These are phyloP conservation scores for Pandemis corylana DNA, from an alignment of 2,888 invertebrate species.

Conservation along the genomic window DNA sequence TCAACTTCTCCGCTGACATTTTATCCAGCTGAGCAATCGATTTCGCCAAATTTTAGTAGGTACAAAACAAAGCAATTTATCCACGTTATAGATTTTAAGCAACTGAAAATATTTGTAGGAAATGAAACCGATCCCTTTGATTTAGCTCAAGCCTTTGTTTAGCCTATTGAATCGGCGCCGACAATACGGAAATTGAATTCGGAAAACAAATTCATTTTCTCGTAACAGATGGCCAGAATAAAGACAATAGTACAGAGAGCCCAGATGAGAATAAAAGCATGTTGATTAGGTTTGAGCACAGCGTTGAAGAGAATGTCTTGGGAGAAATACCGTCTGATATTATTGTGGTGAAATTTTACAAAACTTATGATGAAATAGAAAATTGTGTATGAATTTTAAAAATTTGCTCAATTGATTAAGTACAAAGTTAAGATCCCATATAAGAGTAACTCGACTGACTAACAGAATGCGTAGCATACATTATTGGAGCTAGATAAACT, in stretches of 20 bases:
- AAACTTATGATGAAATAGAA: constrained; percentile 18
- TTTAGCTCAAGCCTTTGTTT: constrained; percentile 47
- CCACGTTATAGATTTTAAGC: constrained; percentile 37
- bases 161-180: constrained; percentile 45
- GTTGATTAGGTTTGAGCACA: constrained; percentile 38
- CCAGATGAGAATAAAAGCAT: constrained; percentile 38
- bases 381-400: not conserved
- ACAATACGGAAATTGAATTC: constrained; percentile 49
- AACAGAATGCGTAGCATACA: too few relatives aligned
- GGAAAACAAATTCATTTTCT: constrained; percentile 50
- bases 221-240: constrained; percentile 49
- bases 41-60: constrained; percentile 16
- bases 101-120: constrained; percentile 45
- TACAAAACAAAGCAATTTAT: constrained; percentile 36
- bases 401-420: too few relatives aligned
- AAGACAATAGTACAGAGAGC: constrained; percentile 44
- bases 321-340: constrained; percentile 13
- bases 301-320: constrained; percentile 32
- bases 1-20: not conserved
- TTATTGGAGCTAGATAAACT: too few relatives aligned
- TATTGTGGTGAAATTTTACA: constrained; percentile 12
- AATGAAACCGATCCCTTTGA: constrained; percentile 50
- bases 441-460: too few relatives aligned
- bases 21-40: not conserved
- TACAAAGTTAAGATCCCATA: too few relatives aligned